Percentiles rank a stretch among this genome's conserved stretches.
These are phyloP conservation scores for Ptychochromis oligacanthus DNA, from an alignment of 2,113 vertebrate species.

Conservation along the genomic window DNA sequence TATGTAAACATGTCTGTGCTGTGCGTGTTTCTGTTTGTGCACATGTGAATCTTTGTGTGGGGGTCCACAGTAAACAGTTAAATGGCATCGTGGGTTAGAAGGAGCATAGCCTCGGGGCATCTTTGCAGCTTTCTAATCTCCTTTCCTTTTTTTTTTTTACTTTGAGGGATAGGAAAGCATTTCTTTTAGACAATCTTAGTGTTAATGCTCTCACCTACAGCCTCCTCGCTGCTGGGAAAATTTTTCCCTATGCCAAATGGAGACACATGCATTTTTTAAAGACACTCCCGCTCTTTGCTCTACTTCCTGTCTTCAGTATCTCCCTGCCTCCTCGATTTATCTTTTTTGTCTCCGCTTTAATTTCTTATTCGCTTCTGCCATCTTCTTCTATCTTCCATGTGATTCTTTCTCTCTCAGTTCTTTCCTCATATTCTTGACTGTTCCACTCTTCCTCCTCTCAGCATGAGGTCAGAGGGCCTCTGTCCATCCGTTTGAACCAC, in stretches of 20 bases:
- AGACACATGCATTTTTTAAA: constrained; percentile 66
- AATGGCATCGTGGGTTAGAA: constrained; percentile 36
- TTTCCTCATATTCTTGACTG: not conserved
- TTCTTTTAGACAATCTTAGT: not conserved
- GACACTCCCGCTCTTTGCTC: not conserved
- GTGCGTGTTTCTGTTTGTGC: not conserved
- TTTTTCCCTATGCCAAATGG: constrained; percentile 42
- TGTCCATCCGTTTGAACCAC: not conserved
- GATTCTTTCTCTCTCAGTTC: not conserved
- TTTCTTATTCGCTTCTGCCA: not conserved
- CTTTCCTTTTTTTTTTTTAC: not conserved
- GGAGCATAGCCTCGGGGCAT: constrained; percentile 13
- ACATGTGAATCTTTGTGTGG: constrained; percentile 19
- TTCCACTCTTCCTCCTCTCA: not conserved
- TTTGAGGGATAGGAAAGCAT: constrained; percentile 1
- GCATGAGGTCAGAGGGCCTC: constrained; percentile 28
- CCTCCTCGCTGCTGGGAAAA: constrained; percentile 11
- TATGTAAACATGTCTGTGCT: constrained; percentile 44
- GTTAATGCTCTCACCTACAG: constrained; percentile 33
- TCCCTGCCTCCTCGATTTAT: constrained; percentile 28
- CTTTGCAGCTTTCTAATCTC: not conserved
- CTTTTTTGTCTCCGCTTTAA: constrained; percentile 1
- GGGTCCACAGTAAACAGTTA: constrained; percentile 39
- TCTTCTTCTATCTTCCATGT: not conserved
- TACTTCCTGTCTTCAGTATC: constrained; percentile 8